A percentile compares a stretch with the other conserved stretches of the same genome.
These are phyloP conservation scores for Tethya wilhelma DNA, from an alignment of 37 sponge, comb jelly and placozoan species.

Conservation along the genomic window DNA sequence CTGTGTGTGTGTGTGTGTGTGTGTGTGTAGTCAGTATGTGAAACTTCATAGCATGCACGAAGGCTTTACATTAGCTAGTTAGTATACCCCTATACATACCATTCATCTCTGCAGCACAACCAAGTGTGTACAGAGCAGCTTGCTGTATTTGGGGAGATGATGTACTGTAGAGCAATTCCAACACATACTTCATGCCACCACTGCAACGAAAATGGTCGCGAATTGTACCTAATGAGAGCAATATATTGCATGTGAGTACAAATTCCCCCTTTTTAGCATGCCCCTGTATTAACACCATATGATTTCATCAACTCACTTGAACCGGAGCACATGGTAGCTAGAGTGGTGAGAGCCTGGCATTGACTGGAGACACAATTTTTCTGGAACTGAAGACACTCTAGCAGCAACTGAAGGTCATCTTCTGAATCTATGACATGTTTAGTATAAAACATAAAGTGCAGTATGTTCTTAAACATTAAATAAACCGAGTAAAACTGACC, in stretches of 20 bases:
- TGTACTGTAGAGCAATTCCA: constrained; percentile 19
- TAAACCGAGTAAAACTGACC: no score
- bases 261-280: no score
- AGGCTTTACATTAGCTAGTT: no score
- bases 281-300: no score
- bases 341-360: constrained; percentile 58
- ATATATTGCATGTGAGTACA: not conserved
- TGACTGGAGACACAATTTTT: constrained; percentile 14
- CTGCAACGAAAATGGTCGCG: constrained; percentile 14
- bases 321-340: constrained; percentile 64
- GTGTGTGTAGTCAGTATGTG: no score
- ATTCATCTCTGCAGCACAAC: constrained; percentile 54
- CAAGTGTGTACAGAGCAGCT: constrained; percentile 42
- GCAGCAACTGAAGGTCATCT: constrained; percentile 46
- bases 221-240: not conserved
- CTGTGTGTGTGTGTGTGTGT: constrained; percentile 3
- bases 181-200: constrained; percentile 25
- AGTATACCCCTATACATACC: no score
- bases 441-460: no score
- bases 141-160: constrained; percentile 11
- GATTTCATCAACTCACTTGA: no score
- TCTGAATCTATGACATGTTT: constrained; percentile 42
- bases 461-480: no score
- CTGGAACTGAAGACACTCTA: constrained; percentile 47
- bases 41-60: no score